These are phyloP conservation scores for Ophioninae sp. DNA, from an alignment of 2,888 invertebrate genomes.

Conservation along the genomic window DNA sequence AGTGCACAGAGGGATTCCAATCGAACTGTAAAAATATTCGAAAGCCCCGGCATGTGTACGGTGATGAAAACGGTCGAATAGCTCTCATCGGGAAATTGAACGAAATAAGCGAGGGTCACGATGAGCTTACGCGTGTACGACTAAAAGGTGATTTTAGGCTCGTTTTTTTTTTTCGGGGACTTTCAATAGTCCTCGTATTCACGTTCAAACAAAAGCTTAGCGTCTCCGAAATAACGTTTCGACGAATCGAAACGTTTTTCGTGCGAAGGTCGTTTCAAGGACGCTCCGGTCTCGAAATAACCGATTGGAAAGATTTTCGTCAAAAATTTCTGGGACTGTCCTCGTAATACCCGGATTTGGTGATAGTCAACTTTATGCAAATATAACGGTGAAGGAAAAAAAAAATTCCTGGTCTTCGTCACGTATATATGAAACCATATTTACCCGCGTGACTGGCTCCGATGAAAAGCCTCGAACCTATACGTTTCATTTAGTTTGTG, in stretches of 20 bases:
- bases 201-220: no score
- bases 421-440: slow-evolving; percentile 5
- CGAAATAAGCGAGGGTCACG: slow-evolving; percentile 14
- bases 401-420: not conserved
- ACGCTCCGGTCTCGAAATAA: slow-evolving; percentile 30
- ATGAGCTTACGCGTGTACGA: not conserved
- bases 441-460: slow-evolving; percentile 54
- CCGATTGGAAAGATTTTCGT: not conserved
- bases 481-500: slow-evolving; percentile 13
- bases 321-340: no score
- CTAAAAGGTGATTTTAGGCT: no score
- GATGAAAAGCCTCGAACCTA: slow-evolving; percentile 40
- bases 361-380: no score
- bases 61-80: slow-evolving; percentile 19
- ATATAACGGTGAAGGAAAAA: not conserved
- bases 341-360: no score
- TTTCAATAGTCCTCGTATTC: no score
- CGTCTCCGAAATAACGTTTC: no score
- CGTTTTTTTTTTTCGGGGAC: no score
- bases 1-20: slow-evolving; percentile 2
- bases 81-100: slow-evolving; percentile 44
- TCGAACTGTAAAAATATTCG: slow-evolving; percentile 52
- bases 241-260: no score
- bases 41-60: not conserved
- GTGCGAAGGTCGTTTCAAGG: not conserved